Base-by-base conservation (phyloP, 2,797 vertebrate genomes). In the Phataginus tetradactyla region DNA sequence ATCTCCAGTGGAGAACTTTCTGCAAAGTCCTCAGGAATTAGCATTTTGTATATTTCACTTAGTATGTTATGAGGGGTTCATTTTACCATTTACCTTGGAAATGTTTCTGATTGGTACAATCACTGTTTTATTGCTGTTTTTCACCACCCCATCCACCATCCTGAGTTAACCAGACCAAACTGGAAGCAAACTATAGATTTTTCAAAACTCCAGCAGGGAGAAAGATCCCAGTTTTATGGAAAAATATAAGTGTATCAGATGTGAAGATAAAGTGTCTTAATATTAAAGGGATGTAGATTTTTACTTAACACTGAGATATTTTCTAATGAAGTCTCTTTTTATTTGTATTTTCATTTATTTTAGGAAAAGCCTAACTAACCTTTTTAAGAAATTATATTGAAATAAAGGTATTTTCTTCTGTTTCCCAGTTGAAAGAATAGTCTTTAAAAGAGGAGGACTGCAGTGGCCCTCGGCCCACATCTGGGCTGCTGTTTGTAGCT, bases 351-450 rank as follows among this genome's bases (percentile, higher is more conserved):
- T 74, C 59, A 14, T 53, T 77, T 86, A 25, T 37, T 86, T 72
- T 68, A 39, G 66, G 39, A 85, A 96, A 95, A 75, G 18, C 42
- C 85, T 69, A 55, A 72, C 27, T 86, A 83, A 72, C 37, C 84
- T 23, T 87, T 74, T 64, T 80, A 87, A 94, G 72, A 94, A 81
- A 78, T 87, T 63, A 29, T 37, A 77, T 3, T 63, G n/a, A 75
- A 75, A 51, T 51, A 34, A 94, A 63, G 61, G 7, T 34, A 37
- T 53, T 59, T 29, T 18, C 29, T 37, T 61, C 80, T 15, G 23
- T 66, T 90, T 96, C 39, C 51, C 75, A 83, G 27, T 66, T 53
- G 29, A 66, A 78, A 81, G n/a, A 20, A 34, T 59, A 37, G 11
- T 75, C 53, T 25, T 2, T 42, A 13, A 45, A 53, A 91, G 75